Evolutionary conservation across 1,140 invertebrate species (phyloP), one percentile per base, ranked within the genome.

Genomic region (Drosophila bipectinata): DNA sequence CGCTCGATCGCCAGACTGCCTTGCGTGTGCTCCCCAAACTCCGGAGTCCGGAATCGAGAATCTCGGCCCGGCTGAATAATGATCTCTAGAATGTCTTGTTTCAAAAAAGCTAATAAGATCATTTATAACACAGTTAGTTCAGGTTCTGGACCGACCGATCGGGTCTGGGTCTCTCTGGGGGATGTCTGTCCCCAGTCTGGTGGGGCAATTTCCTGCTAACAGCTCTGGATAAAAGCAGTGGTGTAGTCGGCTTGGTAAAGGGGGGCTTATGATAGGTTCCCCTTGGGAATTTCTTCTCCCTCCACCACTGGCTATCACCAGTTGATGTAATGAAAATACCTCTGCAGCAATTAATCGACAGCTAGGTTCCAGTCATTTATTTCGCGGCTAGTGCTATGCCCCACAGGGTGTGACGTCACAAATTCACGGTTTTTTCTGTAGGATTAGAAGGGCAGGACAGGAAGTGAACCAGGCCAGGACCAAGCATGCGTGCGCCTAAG

Each of bases 91-190:
- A 88, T 87, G 83, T 88, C 83, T 88, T 88, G 83, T 88, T 88
- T 88, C 83, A 88, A 88, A 88, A 88, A 88, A 79, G 72, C 83
- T 88, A 88, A 88, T 88, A 88, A 88, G 83, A 88, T 88, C 83
- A 88, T 88, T 88, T 88, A 88, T 88, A 88, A 88, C 79, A 88
- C 83, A 83, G 83, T 88, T 83, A 83, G 81, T 77, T 80, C 60
- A 73, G 73, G 76, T 74, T 81, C 58, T 62, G 73, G 61, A 49
- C 60, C 44, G 45, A 47, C 14, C 49, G 51, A 21, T 53, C 64
- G 8, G 52, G 41, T 55, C 18, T 14, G 24, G 9, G 7, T 21
- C 53, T 68, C 64, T 66, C 37, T 34, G 66, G 49, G 45, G 51
- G 32, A 37, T 30, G 66, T 69, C 66, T 68, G 66, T 69, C 57